Evolutionary conservation across 2,113 vertebrate species (phyloP).

Genomic region (Benitochromis conjunctus): DNA sequence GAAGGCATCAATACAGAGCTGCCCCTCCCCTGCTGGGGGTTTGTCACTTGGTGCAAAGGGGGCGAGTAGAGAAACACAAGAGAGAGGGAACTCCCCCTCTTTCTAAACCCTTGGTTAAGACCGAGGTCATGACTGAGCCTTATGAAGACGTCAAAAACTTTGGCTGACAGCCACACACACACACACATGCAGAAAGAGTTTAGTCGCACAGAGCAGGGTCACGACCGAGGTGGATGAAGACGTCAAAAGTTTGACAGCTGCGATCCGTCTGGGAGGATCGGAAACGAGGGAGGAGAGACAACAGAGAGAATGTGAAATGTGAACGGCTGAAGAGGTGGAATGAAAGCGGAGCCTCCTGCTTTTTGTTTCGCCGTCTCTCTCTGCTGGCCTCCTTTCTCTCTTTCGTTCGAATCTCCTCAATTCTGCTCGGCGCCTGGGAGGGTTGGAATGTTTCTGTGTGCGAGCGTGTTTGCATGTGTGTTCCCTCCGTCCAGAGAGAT

Average conservation of each 20-base stretch:
- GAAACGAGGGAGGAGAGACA: conserved; percentile 56
- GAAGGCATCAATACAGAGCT: conserved; percentile 63
- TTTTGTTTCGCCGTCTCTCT: conserved; percentile 45
- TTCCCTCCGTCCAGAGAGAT: conserved; percentile 52
- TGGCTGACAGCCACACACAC: conserved; percentile 54
- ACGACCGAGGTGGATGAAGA: conserved; percentile 74
- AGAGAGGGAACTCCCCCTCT: conserved; percentile 65
- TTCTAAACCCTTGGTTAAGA: conserved; percentile 55
- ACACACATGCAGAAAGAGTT: conserved; percentile 24
- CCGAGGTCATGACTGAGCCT: conserved; percentile 69
- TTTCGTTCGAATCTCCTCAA: conserved; percentile 13
- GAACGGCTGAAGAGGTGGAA: conserved; percentile 47
- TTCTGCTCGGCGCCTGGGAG: conserved; percentile 39
- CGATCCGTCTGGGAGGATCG: conserved; percentile 57
- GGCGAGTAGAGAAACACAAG: conserved; percentile 60
- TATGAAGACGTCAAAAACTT: conserved; percentile 73
- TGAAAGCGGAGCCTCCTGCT: conserved; percentile 54
- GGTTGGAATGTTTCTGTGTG: conserved; percentile 43
- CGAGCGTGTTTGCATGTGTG: neutral
- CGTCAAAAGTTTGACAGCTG: conserved; percentile 81
- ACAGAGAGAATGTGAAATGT: conserved; percentile 59
- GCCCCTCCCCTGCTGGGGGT: conserved; percentile 60
- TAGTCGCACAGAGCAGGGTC: conserved; percentile 61
- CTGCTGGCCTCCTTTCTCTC: conserved; percentile 1
- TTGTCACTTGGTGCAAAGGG: conserved; percentile 57